phyloP scores from a whole-genome alignment of 2,797 vertebrate genomes.

The Hipposideros larvatus region DNA sequence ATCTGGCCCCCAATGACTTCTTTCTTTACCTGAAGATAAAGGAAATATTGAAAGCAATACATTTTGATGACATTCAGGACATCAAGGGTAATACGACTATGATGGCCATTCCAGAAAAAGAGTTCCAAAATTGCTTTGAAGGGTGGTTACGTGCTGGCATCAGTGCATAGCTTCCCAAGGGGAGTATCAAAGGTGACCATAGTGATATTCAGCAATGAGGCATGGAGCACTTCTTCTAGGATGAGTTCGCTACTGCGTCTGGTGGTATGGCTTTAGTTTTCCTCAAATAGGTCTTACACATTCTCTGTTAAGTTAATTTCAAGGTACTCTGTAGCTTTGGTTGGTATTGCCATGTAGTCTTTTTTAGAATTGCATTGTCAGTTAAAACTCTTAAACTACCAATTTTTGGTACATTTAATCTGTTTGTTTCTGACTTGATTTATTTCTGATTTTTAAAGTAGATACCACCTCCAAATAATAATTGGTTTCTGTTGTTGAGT shows the following conservation, averaged over 20 bases:
- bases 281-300: not conserved
- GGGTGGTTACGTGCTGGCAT: too few relatives aligned
- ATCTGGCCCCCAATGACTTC: too few relatives aligned
- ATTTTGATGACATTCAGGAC: too few relatives aligned
- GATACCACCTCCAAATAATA: not conserved
- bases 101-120: too few relatives aligned
- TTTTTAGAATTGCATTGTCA: conserved; percentile 27
- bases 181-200: too few relatives aligned
- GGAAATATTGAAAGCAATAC: too few relatives aligned
- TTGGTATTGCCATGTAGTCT: not conserved
- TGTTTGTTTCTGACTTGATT: not conserved
- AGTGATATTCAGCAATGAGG: too few relatives aligned
- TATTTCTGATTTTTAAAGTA: not conserved
- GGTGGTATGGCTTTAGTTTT: not conserved
- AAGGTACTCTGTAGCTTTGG: not conserved
- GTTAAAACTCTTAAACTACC: not conserved
- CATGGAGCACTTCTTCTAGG: too few relatives aligned
- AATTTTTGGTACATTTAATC: conserved; percentile 3
- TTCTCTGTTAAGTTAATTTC: not conserved
- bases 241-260: not conserved
- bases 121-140: too few relatives aligned
- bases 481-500: not conserved
- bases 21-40: too few relatives aligned
- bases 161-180: too few relatives aligned
- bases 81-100: too few relatives aligned